A percentile compares a stretch with the other conserved stretches of the same genome.
Evolutionary conservation across 2,888 invertebrate genomes (phyloP).

Genomic region (Eurois occulta): DNA sequence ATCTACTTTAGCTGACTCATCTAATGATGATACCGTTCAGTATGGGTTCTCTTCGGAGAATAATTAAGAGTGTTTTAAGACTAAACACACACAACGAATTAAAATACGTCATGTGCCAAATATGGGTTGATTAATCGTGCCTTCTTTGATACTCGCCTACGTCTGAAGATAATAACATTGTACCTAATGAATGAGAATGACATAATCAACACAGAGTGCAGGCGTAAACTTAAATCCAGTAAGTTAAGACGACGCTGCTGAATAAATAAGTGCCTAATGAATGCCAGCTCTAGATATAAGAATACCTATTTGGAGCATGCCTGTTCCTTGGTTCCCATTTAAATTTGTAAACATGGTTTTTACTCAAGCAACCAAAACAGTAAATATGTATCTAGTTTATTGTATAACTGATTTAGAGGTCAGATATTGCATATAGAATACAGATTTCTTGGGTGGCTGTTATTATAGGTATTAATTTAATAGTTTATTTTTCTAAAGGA

Average conservation of each 20-base stretch:
- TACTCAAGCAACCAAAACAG: not conserved
- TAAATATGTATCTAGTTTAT: not conserved
- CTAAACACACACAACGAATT: not conserved
- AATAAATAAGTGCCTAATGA: not conserved
- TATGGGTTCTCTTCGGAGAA: not conserved
- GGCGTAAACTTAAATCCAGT: not conserved
- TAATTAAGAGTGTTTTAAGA: not conserved
- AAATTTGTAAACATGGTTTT: not conserved
- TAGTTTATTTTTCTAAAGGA: not conserved
- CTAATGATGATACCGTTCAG: constrained; percentile 26
- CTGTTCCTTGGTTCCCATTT: not conserved
- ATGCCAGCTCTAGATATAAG: not conserved
- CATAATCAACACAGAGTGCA: constrained; percentile 7
- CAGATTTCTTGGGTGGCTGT: not conserved
- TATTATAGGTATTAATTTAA: too few species aligned
- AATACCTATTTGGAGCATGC: not conserved
- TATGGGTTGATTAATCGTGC: not conserved
- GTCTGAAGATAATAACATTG: not conserved
- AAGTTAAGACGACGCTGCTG: not conserved
- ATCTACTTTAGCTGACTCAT: constrained; percentile 41
- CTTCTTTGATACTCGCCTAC: constrained; percentile 10
- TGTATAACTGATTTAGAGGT: not conserved
- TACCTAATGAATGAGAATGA: constrained; percentile 15
- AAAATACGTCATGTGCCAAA: too few species aligned
- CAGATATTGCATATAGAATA: not conserved